Percentiles rank a stretch among this genome's conserved stretches.
phyloP scores from a whole-genome alignment of 2,113 vertebrate genomes.

The Pygoscelis adeliae region DNA sequence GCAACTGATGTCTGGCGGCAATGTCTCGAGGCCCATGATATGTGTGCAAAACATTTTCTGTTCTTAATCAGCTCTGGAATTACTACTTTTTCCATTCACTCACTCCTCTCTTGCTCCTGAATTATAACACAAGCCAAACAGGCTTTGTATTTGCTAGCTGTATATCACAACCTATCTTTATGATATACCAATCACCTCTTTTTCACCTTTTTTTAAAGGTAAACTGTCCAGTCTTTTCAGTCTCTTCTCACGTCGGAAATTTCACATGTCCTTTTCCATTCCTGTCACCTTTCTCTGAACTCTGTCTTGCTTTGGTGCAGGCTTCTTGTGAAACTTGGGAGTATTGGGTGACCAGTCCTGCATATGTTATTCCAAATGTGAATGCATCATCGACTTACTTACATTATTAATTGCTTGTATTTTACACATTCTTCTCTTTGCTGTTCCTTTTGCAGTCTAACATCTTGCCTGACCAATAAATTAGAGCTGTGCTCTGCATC shows the following conservation, averaged over 20 bases:
- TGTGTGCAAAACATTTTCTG: background rate
- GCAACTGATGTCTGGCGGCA: background rate
- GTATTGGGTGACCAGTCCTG: background rate
- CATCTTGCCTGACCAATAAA: slow-evolving; percentile 29
- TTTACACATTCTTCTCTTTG: slow-evolving; percentile 16
- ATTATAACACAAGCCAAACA: background rate
- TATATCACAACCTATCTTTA: background rate
- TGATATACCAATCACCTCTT: background rate
- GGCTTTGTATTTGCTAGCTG: background rate
- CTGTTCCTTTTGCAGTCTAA: background rate
- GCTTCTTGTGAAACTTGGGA: background rate
- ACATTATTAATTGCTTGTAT: slow-evolving; percentile 29
- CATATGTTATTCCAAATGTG: slow-evolving; percentile 6
- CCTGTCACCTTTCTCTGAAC: slow-evolving; percentile 26
- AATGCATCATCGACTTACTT: background rate
- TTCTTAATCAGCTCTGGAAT: background rate
- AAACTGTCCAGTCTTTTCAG: background rate
- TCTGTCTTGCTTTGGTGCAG: background rate
- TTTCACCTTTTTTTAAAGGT: background rate
- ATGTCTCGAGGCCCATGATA: background rate
- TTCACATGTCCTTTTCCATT: background rate
- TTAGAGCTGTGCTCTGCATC: slow-evolving; percentile 29
- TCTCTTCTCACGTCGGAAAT: background rate
- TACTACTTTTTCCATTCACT: background rate
- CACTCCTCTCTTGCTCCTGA: background rate